Evolutionary conservation across 1,140 invertebrate species (phyloP).

Genomic region (Drosophila kurseongensis): DNA sequence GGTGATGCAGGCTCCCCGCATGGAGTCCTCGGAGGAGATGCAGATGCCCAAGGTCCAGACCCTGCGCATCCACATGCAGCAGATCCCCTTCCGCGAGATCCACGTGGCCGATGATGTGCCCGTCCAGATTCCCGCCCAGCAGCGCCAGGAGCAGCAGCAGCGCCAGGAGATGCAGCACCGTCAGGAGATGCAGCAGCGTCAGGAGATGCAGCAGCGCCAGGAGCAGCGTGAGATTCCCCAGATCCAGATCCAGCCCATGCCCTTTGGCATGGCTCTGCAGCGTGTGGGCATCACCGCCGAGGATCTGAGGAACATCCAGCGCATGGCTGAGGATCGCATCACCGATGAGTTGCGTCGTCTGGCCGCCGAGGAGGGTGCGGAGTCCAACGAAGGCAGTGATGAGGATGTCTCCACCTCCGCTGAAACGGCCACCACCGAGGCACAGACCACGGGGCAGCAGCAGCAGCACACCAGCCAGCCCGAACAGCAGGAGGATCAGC

Average conservation of each 20-base stretch:
- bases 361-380: slow-evolving; percentile 77
- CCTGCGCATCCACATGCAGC: slow-evolving; percentile 83
- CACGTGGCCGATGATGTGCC: slow-evolving; percentile 79
- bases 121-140: slow-evolving; percentile 66
- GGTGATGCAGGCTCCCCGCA: slow-evolving; percentile 83
- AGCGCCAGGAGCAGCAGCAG: slow-evolving; percentile 38
- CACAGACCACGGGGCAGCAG: slow-evolving; percentile 13
- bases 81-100: slow-evolving; percentile 80
- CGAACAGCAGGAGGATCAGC: slow-evolving; percentile 40
- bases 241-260: slow-evolving; percentile 78
- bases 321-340: slow-evolving; percentile 85
- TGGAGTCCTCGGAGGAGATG: slow-evolving; percentile 72
- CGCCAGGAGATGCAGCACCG: slow-evolving; percentile 56
- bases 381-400: slow-evolving; percentile 79
- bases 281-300: slow-evolving; percentile 87
- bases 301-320: slow-evolving; percentile 86
- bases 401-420: slow-evolving; percentile 66
- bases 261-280: slow-evolving; percentile 83
- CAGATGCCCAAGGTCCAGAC: slow-evolving; percentile 74
- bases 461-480: slow-evolving; percentile 36
- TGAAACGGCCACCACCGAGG: slow-evolving; percentile 49
- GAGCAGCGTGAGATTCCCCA: slow-evolving; percentile 70
- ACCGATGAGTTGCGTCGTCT: slow-evolving; percentile 84
- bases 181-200: slow-evolving; percentile 44
- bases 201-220: slow-evolving; percentile 48